A percentile compares a stretch with the other conserved stretches of the same genome.
Evolutionary conservation across 1,140 invertebrate genomes (phyloP).

Genomic region (Tetraneura akinire): DNA sequence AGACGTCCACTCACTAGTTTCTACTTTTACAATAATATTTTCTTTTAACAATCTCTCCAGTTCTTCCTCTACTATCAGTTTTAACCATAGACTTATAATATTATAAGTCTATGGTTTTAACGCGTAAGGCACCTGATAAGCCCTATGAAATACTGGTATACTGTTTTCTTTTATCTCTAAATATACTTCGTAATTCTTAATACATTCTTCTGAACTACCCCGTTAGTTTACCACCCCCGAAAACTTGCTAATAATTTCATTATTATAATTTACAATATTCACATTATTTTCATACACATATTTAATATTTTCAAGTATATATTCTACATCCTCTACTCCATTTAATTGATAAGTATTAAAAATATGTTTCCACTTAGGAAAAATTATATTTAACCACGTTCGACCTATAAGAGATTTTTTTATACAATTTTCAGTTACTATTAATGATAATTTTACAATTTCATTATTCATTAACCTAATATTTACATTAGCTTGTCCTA

Average conservation of each 20-base stretch:
- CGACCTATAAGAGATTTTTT: neutral
- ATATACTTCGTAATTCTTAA: slow-evolving; percentile 23
- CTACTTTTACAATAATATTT: slow-evolving; percentile 55
- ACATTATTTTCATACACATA: neutral
- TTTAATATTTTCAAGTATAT: neutral
- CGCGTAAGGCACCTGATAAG: slow-evolving; percentile 51
- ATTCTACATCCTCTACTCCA: neutral
- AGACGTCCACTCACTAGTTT: slow-evolving; percentile 57
- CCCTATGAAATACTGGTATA: slow-evolving; percentile 45
- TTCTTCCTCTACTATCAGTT: slow-evolving; percentile 52
- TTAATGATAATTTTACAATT: neutral
- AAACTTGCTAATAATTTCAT: neutral
- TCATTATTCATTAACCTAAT: neutral
- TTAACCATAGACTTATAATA: too few relatives aligned
- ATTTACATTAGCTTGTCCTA: neutral
- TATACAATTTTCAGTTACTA: neutral
- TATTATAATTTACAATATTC: neutral
- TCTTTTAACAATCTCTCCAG: slow-evolving; percentile 43
- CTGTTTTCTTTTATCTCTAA: slow-evolving; percentile 47
- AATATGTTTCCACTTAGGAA: neutral
- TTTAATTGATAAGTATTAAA: slow-evolving; percentile 33
- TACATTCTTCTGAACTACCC: slow-evolving; percentile 41
- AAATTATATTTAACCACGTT: neutral
- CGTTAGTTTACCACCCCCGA: neutral
- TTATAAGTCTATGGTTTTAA: too few relatives aligned